Percentiles rank a stretch among this genome's conserved stretches.
Conservation (phyloP, 2,888 invertebrate genomes). For the Aethes cnicana region DNA sequence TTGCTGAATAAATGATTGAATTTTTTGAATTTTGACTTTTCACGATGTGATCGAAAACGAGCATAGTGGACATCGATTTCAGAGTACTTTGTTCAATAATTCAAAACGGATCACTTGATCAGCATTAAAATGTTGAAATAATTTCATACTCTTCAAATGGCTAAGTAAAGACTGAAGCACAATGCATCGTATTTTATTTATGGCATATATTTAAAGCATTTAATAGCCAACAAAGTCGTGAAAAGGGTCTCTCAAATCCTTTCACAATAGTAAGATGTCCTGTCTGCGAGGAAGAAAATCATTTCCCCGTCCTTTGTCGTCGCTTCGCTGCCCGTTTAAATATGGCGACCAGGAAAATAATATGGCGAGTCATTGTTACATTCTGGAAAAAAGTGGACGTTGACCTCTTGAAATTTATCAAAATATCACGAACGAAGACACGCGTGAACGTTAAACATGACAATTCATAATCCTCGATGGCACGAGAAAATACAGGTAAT, state of each 20-base stretch:
- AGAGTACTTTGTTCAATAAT: too few species aligned
- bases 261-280: conserved; percentile 73
- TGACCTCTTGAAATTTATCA: conserved; percentile 24
- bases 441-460: not conserved
- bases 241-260: conserved; percentile 68
- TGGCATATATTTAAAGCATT: conserved; percentile 38
- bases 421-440: not conserved
- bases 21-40: too few species aligned
- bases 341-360: conserved; percentile 56
- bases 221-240: conserved; percentile 58
- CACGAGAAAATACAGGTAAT: not conserved
- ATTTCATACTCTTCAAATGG: too few species aligned
- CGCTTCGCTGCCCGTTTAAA: conserved; percentile 47
- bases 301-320: conserved; percentile 71
- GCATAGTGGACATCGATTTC: too few species aligned
- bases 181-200: not conserved
- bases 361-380: conserved; percentile 47
- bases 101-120: too few species aligned
- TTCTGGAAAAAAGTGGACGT: conserved; percentile 34
- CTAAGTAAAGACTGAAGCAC: too few species aligned
- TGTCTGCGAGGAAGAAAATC: conserved; percentile 64
- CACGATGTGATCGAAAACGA: too few species aligned
- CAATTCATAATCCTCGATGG: not conserved
- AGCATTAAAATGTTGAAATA: too few species aligned
- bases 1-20: too few species aligned